Conservation (phyloP, 2,113 vertebrate genomes). For the Scopus umbretta region DNA sequence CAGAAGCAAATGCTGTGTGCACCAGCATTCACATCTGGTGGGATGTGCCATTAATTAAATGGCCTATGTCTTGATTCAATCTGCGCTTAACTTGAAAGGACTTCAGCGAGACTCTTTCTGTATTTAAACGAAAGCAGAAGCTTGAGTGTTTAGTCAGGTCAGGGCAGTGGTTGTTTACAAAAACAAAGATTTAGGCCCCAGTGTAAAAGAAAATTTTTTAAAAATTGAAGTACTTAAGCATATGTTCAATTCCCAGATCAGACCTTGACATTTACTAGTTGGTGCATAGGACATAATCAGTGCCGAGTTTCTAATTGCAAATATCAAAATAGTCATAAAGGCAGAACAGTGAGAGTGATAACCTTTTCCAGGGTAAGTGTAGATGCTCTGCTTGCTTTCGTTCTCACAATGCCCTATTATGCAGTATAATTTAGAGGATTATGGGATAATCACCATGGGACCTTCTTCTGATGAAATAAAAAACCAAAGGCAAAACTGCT, state of each 20-base stretch:
- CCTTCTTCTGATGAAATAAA: neutral
- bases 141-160: neutral
- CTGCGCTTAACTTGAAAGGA: neutral
- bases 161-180: neutral
- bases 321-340: neutral
- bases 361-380: neutral
- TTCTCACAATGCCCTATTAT: neutral
- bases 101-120: neutral
- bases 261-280: neutral
- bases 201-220: neutral
- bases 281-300: neutral
- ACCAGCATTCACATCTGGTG: neutral
- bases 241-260: neutral
- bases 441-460: neutral
- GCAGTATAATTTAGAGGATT: neutral
- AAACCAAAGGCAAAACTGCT: neutral
- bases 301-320: neutral
- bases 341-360: neutral
- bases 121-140: neutral
- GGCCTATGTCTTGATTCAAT: neutral
- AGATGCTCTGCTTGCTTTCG: neutral
- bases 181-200: neutral
- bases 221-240: neutral
- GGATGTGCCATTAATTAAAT: neutral
- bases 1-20: neutral